A percentile compares a stretch with the other conserved stretches of the same genome.
Evolutionary conservation across 2,888 invertebrate species (phyloP).

Genomic region (Nymphalis polychloros): DNA sequence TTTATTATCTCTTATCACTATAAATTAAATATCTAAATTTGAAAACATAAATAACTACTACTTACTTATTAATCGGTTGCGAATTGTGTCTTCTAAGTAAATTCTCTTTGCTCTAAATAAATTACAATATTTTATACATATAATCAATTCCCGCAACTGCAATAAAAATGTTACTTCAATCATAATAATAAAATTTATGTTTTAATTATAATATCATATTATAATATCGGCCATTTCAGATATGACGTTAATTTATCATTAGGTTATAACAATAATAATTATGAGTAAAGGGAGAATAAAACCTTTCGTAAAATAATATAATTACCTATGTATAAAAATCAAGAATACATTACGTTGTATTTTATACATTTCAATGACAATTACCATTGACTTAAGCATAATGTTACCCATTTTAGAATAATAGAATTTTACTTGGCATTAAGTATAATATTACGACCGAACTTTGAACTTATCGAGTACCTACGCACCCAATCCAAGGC

Average conservation of each 20-base stretch:
- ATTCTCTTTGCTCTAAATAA: conserved; percentile 49
- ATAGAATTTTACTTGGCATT: conserved; percentile 57
- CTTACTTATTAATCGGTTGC: conserved; percentile 39
- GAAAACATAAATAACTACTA: conserved; percentile 41
- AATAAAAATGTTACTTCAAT: conserved; percentile 51
- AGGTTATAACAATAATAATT: conserved; percentile 65
- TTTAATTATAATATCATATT: conserved; percentile 51
- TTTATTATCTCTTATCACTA: conserved; percentile 63
- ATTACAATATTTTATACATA: conserved; percentile 47
- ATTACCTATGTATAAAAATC: conserved; percentile 60
- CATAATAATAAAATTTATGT: conserved; percentile 47
- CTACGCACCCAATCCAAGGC: conserved; percentile 1
- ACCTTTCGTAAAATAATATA: conserved; percentile 64
- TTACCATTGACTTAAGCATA: conserved; percentile 47
- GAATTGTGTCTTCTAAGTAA: conserved; percentile 42
- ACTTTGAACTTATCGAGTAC: conserved; percentile 14
- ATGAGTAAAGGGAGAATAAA: conserved; percentile 63
- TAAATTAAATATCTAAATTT: conserved; percentile 52
- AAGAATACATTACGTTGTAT: conserved; percentile 58
- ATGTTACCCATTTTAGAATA: conserved; percentile 69
- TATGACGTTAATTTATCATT: conserved; percentile 66
- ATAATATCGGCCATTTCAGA: conserved; percentile 64
- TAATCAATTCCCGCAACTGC: conserved; percentile 73
- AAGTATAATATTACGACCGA: conserved; percentile 40
- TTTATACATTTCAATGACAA: conserved; percentile 39